Percentiles rank a stretch among this genome's conserved stretches.
Evolutionary conservation across 2,797 vertebrate species (phyloP).

Genomic region (Spheniscus humboldti): DNA sequence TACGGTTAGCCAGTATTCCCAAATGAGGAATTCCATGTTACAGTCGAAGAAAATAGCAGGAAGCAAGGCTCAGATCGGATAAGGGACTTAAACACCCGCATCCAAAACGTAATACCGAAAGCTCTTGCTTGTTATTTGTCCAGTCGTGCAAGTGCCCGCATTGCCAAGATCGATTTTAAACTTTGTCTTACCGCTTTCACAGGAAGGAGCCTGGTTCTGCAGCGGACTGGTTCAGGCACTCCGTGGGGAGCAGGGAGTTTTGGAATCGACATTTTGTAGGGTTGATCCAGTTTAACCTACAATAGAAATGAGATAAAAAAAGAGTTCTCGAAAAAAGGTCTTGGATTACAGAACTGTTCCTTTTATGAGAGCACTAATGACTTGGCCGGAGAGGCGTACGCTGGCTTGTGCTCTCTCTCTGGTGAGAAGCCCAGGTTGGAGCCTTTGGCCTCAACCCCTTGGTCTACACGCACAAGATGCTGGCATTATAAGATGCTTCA

Average conservation of each 20-base stretch:
- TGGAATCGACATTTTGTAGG: not conserved
- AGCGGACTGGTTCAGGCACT: not conserved
- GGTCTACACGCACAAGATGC: not conserved
- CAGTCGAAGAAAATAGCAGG: not conserved
- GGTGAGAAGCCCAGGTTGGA: not conserved
- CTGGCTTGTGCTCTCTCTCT: not conserved
- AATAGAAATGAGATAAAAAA: not conserved
- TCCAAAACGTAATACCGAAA: not conserved
- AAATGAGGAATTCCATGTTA: not conserved
- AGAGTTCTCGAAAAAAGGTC: not conserved
- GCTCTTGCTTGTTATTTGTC: not conserved
- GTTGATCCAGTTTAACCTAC: not conserved
- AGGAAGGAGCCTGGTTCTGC: not conserved
- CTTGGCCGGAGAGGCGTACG: not conserved
- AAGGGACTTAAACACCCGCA: not conserved
- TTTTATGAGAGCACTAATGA: not conserved
- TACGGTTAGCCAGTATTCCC: accelerated
- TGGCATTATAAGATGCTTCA: not conserved
- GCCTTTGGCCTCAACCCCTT: not conserved
- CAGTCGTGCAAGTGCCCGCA: not conserved
- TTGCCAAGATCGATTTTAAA: not conserved
- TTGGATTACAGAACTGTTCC: not conserved
- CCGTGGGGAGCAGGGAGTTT: not conserved
- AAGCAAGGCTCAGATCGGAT: not conserved
- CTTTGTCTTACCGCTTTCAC: not conserved